These are phyloP conservation scores for Phoxinus dragarum DNA, from an alignment of 2,797 vertebrate genomes.

Conservation along the genomic window DNA sequence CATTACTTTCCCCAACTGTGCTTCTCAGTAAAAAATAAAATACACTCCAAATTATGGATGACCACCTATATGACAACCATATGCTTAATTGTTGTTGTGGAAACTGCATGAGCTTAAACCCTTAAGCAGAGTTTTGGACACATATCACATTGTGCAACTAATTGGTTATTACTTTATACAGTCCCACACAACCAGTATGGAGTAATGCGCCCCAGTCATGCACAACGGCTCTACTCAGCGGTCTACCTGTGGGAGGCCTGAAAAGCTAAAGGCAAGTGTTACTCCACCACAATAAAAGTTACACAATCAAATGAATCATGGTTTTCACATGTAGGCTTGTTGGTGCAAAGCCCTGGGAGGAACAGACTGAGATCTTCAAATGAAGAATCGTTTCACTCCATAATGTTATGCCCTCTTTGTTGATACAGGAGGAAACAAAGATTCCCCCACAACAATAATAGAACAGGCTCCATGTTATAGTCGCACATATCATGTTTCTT, in stretches of 20 bases:
- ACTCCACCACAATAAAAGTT: constrained; percentile 46
- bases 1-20: background rate
- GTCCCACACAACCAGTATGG: constrained; percentile 33
- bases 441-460: constrained; percentile 51
- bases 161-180: background rate
- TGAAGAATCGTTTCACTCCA: constrained; percentile 19
- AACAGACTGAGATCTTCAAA: constrained; percentile 7
- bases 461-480: constrained; percentile 42
- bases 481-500: constrained; percentile 46
- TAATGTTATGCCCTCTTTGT: constrained; percentile 24
- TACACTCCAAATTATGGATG: background rate
- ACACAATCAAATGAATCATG: constrained; percentile 50
- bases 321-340: constrained; percentile 40
- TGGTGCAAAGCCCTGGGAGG: constrained; percentile 2
- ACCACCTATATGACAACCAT: background rate
- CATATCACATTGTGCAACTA: background rate
- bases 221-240: constrained; percentile 19
- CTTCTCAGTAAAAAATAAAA: background rate
- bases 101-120: background rate
- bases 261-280: constrained; percentile 40
- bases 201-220: constrained; percentile 23
- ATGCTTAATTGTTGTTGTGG: background rate
- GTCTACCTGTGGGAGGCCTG: constrained; percentile 46
- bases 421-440: constrained; percentile 23
- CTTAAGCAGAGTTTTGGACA: constrained; percentile 10